A percentile compares a stretch with the other conserved stretches of the same genome.
phyloP scores from a whole-genome alignment of 2,888 invertebrate species.

The Trachelus tabidus region DNA sequence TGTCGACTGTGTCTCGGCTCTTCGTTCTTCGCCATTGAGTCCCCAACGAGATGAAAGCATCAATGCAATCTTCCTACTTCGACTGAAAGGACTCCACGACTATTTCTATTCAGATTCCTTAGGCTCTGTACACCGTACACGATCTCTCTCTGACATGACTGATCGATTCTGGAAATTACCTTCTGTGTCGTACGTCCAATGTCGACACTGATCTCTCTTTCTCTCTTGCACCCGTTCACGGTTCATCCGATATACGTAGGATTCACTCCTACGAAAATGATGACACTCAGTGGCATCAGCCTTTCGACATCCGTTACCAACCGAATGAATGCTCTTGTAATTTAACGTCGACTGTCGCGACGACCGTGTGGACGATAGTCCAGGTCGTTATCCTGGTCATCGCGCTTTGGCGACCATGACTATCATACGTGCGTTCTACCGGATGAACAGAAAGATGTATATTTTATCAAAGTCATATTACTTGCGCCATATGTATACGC shows the following conservation, averaged over 20 bases:
- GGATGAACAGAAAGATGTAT: background rate
- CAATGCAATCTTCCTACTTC: conserved; percentile 20
- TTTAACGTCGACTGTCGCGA: background rate
- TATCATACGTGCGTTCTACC: background rate
- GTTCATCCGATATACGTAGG: background rate
- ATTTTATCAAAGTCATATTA: background rate
- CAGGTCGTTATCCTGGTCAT: background rate
- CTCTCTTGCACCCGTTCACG: background rate
- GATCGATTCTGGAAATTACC: conserved; percentile 25
- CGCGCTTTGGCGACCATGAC: background rate
- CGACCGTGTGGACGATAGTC: background rate
- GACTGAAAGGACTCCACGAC: conserved; percentile 16
- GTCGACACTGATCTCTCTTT: conserved; percentile 11
- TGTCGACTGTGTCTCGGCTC: background rate
- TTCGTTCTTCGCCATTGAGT: conserved; percentile 1
- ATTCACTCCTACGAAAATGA: background rate
- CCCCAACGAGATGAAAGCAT: conserved; percentile 17
- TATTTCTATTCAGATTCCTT: conserved; percentile 22
- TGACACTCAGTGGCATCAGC: background rate
- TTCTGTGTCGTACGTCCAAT: background rate
- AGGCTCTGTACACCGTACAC: conserved; percentile 15
- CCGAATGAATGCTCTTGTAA: background rate
- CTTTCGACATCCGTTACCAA: background rate
- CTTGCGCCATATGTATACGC: no score
- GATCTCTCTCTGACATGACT: conserved; percentile 18